A percentile compares a stretch with the other conserved stretches of the same genome.
Conservation (phyloP, 2,888 invertebrate genomes). For the Oscheius sp. region DNA sequence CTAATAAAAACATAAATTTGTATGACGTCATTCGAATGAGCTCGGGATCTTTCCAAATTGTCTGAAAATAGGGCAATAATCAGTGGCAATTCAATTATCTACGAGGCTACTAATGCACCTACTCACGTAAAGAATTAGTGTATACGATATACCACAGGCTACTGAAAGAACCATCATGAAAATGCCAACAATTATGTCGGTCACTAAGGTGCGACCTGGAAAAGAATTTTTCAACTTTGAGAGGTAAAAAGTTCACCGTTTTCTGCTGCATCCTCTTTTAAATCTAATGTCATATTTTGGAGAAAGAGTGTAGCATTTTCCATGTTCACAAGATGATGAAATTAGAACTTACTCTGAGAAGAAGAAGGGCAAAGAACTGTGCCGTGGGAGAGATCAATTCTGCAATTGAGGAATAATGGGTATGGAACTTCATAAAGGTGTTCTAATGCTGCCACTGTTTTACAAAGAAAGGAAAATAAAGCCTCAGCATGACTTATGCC, state of each 20-base stretch:
- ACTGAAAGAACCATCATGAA: conserved; percentile 44
- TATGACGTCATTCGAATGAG: conserved; percentile 54
- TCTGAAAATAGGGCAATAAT: conserved; percentile 30
- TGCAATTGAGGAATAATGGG: no score
- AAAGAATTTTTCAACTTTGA: background rate
- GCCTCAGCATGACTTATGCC: no score
- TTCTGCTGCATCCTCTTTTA: background rate
- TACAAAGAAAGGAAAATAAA: no score
- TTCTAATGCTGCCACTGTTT: background rate
- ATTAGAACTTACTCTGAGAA: no score
- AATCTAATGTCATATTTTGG: no score
- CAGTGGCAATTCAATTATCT: background rate
- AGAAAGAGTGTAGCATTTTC: no score
- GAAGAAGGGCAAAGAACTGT: no score
- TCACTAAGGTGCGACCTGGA: conserved; percentile 26
- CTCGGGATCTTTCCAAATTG: conserved; percentile 58
- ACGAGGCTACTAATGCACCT: background rate
- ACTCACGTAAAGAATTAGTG: conserved; percentile 35
- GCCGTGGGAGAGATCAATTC: no score
- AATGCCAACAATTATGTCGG: conserved; percentile 52
- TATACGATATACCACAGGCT: conserved; percentile 46
- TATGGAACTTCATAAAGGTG: no score
- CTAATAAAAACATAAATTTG: conserved; percentile 60
- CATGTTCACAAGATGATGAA: no score
- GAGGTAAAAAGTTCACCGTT: background rate